Evolutionary conservation across 1,140 invertebrate genomes (phyloP), one percentile per base, ranked within the genome.

Genomic region (Lepidurus arcticus): DNA sequence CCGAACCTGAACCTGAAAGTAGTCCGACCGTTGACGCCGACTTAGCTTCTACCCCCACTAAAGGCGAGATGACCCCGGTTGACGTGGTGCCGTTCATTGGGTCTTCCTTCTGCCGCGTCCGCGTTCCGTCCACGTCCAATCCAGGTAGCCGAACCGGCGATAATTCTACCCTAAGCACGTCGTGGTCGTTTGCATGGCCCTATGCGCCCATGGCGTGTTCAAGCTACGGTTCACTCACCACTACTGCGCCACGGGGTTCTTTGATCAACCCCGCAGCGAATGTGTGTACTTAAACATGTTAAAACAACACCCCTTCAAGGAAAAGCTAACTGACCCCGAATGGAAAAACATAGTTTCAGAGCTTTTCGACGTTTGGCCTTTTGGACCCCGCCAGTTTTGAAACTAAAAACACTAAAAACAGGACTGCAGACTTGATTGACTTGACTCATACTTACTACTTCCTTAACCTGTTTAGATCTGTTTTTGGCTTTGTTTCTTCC

Each of bases 81-180:
- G 42, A 44, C 24, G 34, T 47, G 10, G 75, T 78, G 53, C 78
- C 73, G 44, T 78, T 78, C 47, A 53, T 78, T 43, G 78, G 78
- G 11, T 78, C 78, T 21, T 78, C 78, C n/a, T 78, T 78, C 53
- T 78, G 78, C 75, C 78, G 78, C 65, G 44, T 78, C 8, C 78
- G 44, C 21, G 45, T 78, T 42, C 78, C 78, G 43, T 78, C 26
- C 45, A 26, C 77, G 34, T 34, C 53, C 53, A 65, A 65, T 16
- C 53, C 53, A 65, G 53, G 53, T 65, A 65, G 6, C 53, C 53
- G 53, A 65, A 65, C n/a, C 53, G n/a, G 13, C 53, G 53, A 65
- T 65, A 21, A 65, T 65, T 11, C 8, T 65, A 21, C 53, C n/a
- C 53, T 65, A 34, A 21, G 44, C 44, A 74, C 73, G 75, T 76